Evolutionary conservation across 2,113 vertebrate species (phyloP).

Genomic region (Perccottus glenii): DNA sequence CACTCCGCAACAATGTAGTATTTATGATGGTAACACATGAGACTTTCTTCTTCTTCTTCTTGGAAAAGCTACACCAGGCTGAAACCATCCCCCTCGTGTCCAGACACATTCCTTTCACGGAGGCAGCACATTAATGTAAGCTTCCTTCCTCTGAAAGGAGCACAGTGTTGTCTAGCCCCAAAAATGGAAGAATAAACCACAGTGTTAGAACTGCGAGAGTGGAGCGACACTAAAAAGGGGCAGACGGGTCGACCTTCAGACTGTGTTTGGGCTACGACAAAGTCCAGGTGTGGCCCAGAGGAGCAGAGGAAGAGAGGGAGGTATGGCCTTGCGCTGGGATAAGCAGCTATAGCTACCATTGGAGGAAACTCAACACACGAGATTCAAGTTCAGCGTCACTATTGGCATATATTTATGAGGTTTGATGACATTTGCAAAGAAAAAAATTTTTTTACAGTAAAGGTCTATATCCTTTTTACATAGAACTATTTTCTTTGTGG

Average conservation of each 20-base stretch:
- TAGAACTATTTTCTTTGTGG: background rate
- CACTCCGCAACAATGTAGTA: constrained; percentile 11
- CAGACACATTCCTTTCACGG: constrained; percentile 61
- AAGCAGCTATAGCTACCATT: constrained; percentile 47
- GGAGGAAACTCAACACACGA: constrained; percentile 50
- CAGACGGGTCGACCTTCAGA: constrained; percentile 19
- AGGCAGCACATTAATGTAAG: constrained; percentile 36
- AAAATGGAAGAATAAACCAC: constrained; percentile 36
- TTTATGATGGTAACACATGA: constrained; percentile 31
- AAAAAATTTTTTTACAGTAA: constrained; percentile 62
- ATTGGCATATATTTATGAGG: constrained; percentile 63
- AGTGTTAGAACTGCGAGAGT: constrained; percentile 41
- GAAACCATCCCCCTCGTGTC: constrained; percentile 26
- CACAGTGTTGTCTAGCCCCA: constrained; percentile 54
- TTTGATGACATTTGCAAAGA: constrained; percentile 46
- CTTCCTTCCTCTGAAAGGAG: constrained; percentile 42
- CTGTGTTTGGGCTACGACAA: constrained; percentile 42
- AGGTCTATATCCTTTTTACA: constrained; percentile 45
- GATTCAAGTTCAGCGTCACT: constrained; percentile 60
- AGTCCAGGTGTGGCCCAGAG: constrained; percentile 32
- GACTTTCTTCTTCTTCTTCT: constrained; percentile 38
- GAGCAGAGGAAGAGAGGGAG: constrained; percentile 18
- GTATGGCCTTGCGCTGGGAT: constrained; percentile 21
- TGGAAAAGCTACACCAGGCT: constrained; percentile 29
- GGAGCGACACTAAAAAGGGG: background rate